phyloP scores from a whole-genome alignment of 2,113 vertebrate species.

The Sylvia atricapilla region DNA sequence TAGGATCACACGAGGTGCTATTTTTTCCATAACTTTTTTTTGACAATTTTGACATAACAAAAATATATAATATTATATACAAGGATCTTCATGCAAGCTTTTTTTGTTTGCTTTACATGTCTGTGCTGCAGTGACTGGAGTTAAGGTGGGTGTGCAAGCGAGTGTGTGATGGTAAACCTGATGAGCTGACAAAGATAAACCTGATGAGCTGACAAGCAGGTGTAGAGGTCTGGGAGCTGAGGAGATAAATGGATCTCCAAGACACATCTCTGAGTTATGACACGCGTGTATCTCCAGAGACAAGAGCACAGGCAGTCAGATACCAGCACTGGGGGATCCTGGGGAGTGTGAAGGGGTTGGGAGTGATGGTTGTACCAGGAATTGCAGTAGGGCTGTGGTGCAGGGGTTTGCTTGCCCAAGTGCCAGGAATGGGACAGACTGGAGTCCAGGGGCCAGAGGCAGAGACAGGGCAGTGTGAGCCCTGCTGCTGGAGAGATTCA shows the following conservation, averaged over 20 bases:
- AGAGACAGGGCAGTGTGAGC: neutral
- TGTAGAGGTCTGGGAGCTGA: neutral
- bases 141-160: accelerated
- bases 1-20: neutral
- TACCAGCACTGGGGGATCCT: accelerated
- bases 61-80: too few species aligned
- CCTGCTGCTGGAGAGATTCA: neutral
- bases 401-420: neutral
- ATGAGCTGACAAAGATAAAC: neutral
- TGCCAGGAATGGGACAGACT: neutral
- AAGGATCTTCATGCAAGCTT: neutral
- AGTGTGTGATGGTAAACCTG: neutral
- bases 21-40: neutral
- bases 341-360: accelerated
- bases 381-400: neutral
- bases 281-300: neutral
- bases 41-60: neutral
- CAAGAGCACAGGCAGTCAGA: neutral
- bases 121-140: neutral
- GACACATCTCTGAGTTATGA: neutral
- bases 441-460: neutral
- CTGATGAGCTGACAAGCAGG: neutral
- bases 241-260: neutral
- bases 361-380: neutral
- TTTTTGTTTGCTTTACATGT: neutral